phyloP scores from a whole-genome alignment of 2,888 invertebrate species.

The Lysandra coridon region DNA sequence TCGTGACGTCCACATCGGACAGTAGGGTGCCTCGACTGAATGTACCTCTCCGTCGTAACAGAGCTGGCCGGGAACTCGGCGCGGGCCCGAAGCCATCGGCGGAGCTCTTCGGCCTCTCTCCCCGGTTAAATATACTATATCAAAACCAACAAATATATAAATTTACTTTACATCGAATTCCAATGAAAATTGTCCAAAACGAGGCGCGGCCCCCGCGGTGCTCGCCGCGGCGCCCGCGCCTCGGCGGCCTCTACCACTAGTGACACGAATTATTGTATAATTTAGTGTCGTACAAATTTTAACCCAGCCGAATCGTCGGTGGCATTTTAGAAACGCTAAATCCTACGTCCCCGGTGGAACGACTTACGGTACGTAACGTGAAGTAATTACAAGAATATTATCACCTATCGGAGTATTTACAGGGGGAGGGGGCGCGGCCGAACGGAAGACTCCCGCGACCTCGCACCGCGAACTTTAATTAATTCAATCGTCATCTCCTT shows the following conservation, averaged over 20 bases:
- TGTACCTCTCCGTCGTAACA: not conserved
- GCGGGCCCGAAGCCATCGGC: not conserved
- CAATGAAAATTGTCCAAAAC: conserved; percentile 7
- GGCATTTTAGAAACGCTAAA: conserved; percentile 12
- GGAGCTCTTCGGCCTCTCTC: not conserved
- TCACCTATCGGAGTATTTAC: not conserved
- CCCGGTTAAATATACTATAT: not conserved
- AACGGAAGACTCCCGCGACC: not conserved
- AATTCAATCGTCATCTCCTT: not conserved
- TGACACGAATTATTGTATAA: not conserved
- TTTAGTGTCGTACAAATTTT: conserved; percentile 1
- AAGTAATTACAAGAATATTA: conserved; percentile 17
- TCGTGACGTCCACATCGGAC: not conserved
- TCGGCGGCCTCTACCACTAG: not conserved
- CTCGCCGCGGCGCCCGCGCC: not conserved
- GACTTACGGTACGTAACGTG: conserved; percentile 6
- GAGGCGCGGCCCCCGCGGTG: not conserved
- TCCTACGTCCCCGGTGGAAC: not conserved
- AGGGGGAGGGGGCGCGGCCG: not conserved
- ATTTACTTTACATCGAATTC: conserved; percentile 15
- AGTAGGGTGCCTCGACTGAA: not conserved
- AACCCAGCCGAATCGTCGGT: not conserved
- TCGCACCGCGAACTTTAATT: not conserved
- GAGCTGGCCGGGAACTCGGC: not conserved
- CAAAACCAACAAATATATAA: conserved; percentile 20